A percentile compares a stretch with the other conserved stretches of the same genome.
These are phyloP conservation scores for Antedon mediterranea DNA, from an alignment of 53 echinoderm and acorn worm species.

Conservation along the genomic window DNA sequence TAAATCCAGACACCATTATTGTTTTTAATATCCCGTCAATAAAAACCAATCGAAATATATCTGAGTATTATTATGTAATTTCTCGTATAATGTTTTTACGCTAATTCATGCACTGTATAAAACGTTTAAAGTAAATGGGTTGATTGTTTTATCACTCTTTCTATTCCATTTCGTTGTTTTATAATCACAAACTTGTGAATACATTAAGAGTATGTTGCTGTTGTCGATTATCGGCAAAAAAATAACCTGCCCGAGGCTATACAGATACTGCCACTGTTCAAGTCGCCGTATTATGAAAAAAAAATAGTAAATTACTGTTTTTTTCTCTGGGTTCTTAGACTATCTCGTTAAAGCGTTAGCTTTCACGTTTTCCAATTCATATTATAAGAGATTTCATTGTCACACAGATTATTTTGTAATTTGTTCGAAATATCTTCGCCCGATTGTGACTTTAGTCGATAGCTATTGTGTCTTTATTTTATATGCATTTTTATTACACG, in stretches of 20 bases:
- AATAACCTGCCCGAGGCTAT: background rate
- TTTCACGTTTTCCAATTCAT: background rate
- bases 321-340: background rate
- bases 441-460: background rate
- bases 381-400: background rate
- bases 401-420: background rate
- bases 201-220: background rate
- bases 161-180: background rate
- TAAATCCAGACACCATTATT: no score
- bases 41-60: no score
- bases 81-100: background rate
- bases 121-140: background rate
- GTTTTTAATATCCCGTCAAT: no score
- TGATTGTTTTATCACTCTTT: background rate
- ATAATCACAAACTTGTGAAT: background rate
- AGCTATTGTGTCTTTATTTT: background rate
- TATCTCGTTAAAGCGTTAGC: background rate
- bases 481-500: background rate
- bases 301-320: background rate
- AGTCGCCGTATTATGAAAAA: background rate
- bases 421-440: background rate
- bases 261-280: background rate
- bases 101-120: background rate
- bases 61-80: no score
- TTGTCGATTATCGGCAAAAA: conserved; percentile 1